Conservation (phyloP, 2,113 vertebrate species). For the Mirza zaza region DNA sequence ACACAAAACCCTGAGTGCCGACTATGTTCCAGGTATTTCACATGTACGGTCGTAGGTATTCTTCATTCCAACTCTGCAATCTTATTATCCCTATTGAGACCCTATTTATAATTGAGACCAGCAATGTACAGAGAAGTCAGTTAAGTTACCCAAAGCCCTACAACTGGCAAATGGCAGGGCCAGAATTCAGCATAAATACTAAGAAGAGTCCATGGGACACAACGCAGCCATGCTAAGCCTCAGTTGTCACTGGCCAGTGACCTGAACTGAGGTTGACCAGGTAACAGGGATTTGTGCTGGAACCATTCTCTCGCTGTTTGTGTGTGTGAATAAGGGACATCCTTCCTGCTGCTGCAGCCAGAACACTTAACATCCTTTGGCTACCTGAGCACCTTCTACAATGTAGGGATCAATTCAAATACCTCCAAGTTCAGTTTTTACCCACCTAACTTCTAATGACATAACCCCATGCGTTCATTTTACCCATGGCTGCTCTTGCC, state of each 20-base stretch:
- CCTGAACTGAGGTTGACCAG: background rate
- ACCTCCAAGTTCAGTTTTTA: background rate
- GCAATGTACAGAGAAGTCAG: background rate
- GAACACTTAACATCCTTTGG: background rate
- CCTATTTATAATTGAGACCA: background rate
- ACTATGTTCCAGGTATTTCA: background rate
- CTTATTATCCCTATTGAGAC: background rate
- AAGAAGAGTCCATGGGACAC: background rate
- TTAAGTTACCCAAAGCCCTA: background rate
- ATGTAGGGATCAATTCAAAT: background rate
- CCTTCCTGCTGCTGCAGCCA: background rate
- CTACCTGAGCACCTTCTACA: background rate
- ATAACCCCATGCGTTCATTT: background rate
- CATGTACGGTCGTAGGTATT: background rate
- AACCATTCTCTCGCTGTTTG: rapidly evolving
- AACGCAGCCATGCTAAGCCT: background rate
- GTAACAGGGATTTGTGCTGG: background rate
- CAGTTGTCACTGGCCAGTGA: background rate
- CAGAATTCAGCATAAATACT: background rate
- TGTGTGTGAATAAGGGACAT: background rate
- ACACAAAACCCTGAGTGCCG: background rate
- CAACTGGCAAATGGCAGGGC: background rate
- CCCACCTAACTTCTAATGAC: background rate
- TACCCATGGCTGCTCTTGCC: background rate
- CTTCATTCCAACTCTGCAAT: rapidly evolving